These are phyloP conservation scores for Rhadina sibilatrix DNA, from an alignment of 2,113 vertebrate species.

Conservation along the genomic window DNA sequence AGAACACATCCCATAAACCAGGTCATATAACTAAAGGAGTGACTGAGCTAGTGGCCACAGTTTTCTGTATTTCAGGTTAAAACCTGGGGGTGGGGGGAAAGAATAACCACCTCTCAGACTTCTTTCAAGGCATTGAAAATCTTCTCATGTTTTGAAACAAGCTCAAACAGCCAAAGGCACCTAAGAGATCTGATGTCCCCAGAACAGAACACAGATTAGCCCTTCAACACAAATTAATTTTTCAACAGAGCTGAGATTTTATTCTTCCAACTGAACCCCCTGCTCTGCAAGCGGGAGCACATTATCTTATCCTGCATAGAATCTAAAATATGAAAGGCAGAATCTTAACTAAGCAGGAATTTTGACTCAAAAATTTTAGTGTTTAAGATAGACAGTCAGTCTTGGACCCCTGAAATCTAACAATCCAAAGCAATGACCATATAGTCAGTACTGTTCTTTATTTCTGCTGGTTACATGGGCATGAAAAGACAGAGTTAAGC, in stretches of 20 bases:
- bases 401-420: not conserved
- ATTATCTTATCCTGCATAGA: not conserved
- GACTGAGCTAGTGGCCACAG: not conserved
- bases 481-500: not conserved
- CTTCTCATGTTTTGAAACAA: not conserved
- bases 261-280: not conserved
- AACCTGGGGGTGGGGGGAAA: accelerated
- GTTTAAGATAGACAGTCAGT: not conserved
- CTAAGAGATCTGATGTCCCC: not conserved
- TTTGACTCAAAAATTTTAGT: not conserved
- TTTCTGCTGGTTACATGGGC: not conserved
- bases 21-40: too few relatives aligned
- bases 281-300: not conserved
- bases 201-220: not conserved
- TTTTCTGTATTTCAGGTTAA: not conserved
- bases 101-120: not conserved
- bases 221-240: not conserved
- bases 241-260: not conserved
- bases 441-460: not conserved
- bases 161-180: not conserved
- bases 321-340: not conserved
- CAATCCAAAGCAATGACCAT: not conserved
- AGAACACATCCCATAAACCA: not conserved
- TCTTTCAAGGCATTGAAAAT: not conserved
- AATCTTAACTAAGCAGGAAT: not conserved